These are phyloP conservation scores for Drosophila hamatofila DNA, from an alignment of 2,888 invertebrate genomes.

Conservation along the genomic window DNA sequence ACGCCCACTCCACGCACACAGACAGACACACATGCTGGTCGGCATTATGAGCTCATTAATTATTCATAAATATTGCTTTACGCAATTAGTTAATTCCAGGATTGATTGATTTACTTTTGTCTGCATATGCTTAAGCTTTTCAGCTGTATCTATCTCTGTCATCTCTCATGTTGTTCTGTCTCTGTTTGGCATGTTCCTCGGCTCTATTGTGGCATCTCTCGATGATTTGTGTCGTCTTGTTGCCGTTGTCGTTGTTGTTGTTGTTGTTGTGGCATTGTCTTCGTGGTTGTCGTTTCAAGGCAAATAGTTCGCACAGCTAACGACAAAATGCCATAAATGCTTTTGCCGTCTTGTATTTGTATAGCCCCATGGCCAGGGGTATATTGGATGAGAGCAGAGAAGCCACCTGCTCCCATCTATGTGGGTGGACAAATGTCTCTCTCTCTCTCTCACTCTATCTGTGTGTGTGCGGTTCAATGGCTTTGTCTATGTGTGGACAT, in stretches of 20 bases:
- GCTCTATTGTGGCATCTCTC: conserved; percentile 48
- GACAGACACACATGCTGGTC: conserved; percentile 6
- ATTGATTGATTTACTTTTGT: conserved; percentile 80
- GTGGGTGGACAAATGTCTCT: not conserved
- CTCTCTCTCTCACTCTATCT: not conserved
- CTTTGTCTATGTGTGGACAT: conserved; percentile 17
- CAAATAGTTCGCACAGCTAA: conserved; percentile 67
- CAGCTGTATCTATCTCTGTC: conserved; percentile 6
- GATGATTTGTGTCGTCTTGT: conserved; percentile 55
- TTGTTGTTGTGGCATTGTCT: conserved; percentile 51
- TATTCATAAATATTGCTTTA: conserved; percentile 83
- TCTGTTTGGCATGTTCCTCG: conserved; percentile 29
- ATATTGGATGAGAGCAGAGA: not conserved
- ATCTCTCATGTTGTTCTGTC: not conserved
- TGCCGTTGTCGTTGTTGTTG: conserved; percentile 25
- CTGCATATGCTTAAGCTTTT: conserved; percentile 45
- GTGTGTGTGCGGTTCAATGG: conserved; percentile 34
- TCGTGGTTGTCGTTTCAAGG: conserved; percentile 62
- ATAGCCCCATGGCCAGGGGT: conserved; percentile 11
- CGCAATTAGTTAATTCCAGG: conserved; percentile 80
- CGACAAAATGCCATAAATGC: conserved; percentile 70
- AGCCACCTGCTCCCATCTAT: conserved; percentile 21
- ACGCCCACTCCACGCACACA: conserved; percentile 11
- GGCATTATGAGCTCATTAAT: conserved; percentile 80
- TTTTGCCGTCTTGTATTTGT: conserved; percentile 62